Conservation (phyloP, 2,113 vertebrate genomes). For the Cavia aperea region DNA sequence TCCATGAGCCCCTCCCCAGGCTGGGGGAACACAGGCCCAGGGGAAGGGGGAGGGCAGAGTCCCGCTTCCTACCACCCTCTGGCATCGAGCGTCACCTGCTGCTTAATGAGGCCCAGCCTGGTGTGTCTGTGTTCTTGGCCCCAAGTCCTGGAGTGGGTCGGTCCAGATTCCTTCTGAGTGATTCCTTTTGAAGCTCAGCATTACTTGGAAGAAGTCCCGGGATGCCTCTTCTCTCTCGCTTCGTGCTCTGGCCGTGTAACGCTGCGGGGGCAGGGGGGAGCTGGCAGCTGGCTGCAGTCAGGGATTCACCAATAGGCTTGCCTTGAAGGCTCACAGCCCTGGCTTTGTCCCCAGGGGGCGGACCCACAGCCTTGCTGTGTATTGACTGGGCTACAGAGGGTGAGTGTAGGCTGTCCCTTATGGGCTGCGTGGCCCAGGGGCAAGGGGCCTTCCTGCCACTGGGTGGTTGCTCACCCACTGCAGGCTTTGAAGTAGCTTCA, state of each 20-base stretch:
- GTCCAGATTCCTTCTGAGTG: background rate
- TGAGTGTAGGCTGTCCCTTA: fast-evolving
- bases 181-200: background rate
- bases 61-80: too few relatives aligned
- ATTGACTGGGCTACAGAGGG: fast-evolving
- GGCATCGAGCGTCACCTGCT: fast-evolving
- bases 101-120: background rate
- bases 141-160: background rate
- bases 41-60: fast-evolving
- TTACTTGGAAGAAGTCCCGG: background rate
- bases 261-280: background rate
- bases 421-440: background rate
- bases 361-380: background rate
- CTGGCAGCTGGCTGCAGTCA: background rate
- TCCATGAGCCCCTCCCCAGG: background rate
- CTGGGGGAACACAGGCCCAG: fast-evolving
- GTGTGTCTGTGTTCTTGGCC: fast-evolving
- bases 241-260: background rate
- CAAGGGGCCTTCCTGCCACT: background rate
- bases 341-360: background rate
- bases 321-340: background rate
- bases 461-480: background rate
- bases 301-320: fast-evolving
- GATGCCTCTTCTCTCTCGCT: too few relatives aligned
- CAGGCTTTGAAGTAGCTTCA: slow-evolving; percentile 43